Evolutionary conservation across 2,113 vertebrate genomes (phyloP).

Genomic region (Prunella fulvescens): DNA sequence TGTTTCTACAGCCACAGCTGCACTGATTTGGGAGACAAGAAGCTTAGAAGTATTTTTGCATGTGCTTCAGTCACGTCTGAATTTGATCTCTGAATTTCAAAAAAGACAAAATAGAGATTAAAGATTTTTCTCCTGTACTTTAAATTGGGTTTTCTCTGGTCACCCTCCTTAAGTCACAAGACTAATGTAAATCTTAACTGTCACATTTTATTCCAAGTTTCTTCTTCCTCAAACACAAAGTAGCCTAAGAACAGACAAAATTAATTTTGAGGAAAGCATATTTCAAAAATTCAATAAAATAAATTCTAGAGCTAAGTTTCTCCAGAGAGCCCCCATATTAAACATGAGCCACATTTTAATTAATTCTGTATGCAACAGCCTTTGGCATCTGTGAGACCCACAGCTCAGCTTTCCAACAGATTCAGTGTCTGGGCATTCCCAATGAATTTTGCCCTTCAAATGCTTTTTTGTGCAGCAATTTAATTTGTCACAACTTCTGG

Average conservation of each 20-base stretch:
- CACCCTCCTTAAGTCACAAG: background rate
- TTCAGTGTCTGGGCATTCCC: background rate
- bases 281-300: background rate
- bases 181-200: background rate
- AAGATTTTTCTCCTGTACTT: background rate
- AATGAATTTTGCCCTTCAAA: background rate
- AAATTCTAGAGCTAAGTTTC: background rate
- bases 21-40: background rate
- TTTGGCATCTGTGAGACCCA: background rate
- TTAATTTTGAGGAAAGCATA: background rate
- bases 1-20: background rate
- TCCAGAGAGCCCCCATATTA: background rate
- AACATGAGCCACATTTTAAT: background rate
- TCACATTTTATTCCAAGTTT: background rate
- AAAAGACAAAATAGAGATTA: background rate
- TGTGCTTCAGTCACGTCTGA: background rate
- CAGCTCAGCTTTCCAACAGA: background rate
- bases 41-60: background rate
- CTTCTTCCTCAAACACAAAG: background rate
- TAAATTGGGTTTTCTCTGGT: background rate
- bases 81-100: background rate
- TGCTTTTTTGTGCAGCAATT: background rate
- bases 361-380: background rate
- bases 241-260: background rate
- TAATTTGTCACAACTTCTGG: background rate